Percentiles rank a stretch among this genome's conserved stretches.
Evolutionary conservation across 2,888 invertebrate genomes (phyloP).

Genomic region (Mythimna loreyi): DNA sequence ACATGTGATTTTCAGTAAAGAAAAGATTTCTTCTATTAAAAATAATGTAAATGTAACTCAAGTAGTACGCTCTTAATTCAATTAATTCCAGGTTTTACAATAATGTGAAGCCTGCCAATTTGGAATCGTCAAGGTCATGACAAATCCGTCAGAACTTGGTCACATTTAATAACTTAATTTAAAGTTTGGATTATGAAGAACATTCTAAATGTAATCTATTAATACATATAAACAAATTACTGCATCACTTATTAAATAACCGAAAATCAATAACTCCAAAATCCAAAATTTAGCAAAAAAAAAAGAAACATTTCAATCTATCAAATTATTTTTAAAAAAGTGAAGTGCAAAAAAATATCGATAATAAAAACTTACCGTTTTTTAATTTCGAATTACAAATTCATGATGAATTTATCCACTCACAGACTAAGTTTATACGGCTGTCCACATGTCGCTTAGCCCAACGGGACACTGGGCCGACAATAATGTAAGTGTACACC

Average conservation of each 20-base stretch:
- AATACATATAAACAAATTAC: not conserved
- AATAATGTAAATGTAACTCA: no score
- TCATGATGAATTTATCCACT: constrained; percentile 57
- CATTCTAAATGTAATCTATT: no score
- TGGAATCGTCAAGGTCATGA: constrained; percentile 6
- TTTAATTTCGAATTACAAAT: constrained; percentile 33
- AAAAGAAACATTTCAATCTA: accelerated
- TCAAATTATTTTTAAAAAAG: not conserved
- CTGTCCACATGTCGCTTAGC: constrained; percentile 67
- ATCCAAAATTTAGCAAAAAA: not conserved
- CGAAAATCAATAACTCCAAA: not conserved
- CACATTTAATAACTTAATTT: not conserved
- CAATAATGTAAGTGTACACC: constrained; percentile 83
- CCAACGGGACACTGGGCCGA: constrained; percentile 82
- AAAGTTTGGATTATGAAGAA: not conserved
- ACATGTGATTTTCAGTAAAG: no score
- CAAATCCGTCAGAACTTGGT: not conserved
- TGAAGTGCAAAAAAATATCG: constrained; percentile 7
- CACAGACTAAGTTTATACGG: constrained; percentile 41
- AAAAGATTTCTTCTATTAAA: no score
- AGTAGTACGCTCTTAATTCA: constrained; percentile 12
- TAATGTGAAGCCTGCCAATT: constrained; percentile 18
- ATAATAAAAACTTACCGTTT: constrained; percentile 62
- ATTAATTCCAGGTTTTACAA: constrained; percentile 10
- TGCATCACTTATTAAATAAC: not conserved